These are phyloP conservation scores for Scaptomyza caliginosa DNA, from an alignment of 2,888 invertebrate genomes.

Conservation along the genomic window DNA sequence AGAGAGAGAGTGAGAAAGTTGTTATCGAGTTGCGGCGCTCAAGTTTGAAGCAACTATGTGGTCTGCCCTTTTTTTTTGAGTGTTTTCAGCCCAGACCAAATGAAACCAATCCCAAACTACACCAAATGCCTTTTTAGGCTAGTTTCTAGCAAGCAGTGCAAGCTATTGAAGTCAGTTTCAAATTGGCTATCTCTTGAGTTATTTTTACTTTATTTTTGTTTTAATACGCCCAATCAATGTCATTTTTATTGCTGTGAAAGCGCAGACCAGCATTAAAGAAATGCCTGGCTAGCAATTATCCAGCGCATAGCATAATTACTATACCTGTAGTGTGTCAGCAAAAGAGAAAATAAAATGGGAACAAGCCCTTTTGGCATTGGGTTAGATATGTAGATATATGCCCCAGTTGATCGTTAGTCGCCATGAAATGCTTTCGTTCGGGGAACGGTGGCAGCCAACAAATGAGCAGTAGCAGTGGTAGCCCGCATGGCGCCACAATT, in stretches of 20 bases:
- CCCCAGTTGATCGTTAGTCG: conserved; percentile 78
- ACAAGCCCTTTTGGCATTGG: conserved; percentile 11
- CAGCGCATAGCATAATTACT: conserved; percentile 41
- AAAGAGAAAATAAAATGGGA: neutral
- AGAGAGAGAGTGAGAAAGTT: conserved; percentile 29
- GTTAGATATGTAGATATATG: conserved; percentile 57
- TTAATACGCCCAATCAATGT: conserved; percentile 27
- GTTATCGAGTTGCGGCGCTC: conserved; percentile 42
- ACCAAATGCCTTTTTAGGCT: too few species aligned
- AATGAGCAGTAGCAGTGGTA: conserved; percentile 59
- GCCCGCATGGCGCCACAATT: conserved; percentile 51
- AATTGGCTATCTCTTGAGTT: neutral
- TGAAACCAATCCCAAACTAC: conserved; percentile 8
- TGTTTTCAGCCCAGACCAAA: neutral
- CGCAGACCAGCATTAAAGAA: conserved; percentile 33
- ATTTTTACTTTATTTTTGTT: neutral
- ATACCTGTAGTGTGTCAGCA: neutral
- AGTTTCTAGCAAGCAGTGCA: neutral
- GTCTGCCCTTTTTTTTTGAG: conserved; percentile 16
- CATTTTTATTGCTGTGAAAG: conserved; percentile 21
- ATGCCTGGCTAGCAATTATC: conserved; percentile 28
- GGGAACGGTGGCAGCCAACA: conserved; percentile 53
- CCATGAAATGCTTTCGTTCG: conserved; percentile 63
- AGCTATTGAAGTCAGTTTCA: neutral
- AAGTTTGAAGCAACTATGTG: conserved; percentile 49